Conservation (phyloP, 2,797 vertebrate genomes). For the Buphagus erythrorhynchus region DNA sequence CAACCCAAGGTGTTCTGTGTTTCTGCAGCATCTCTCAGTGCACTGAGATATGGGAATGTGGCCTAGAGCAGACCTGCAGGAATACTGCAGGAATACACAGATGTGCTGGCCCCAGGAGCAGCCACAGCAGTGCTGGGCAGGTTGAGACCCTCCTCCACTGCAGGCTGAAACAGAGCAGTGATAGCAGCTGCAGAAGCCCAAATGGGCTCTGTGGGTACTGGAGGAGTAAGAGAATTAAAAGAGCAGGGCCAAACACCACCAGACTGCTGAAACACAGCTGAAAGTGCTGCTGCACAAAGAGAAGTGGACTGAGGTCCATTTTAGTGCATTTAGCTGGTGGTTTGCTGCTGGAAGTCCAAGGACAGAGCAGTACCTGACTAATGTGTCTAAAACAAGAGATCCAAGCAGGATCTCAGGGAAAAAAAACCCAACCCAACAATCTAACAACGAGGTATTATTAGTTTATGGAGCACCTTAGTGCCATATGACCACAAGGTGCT, state of each 20-base stretch:
- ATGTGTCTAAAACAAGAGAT: not conserved
- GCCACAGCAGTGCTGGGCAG: not conserved
- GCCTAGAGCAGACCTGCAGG: not conserved
- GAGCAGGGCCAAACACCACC: not conserved
- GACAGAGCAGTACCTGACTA: not conserved
- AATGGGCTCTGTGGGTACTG: not conserved
- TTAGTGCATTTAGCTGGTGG: not conserved
- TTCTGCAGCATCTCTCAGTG: not conserved
- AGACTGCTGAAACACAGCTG: not conserved
- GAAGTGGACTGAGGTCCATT: not conserved
- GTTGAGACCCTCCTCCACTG: not conserved
- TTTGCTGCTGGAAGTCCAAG: not conserved
- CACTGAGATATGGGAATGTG: not conserved
- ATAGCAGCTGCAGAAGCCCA: not conserved
- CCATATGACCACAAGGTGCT: not conserved
- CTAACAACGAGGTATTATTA: not conserved
- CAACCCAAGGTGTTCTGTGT: not conserved
- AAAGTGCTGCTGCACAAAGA: not conserved
- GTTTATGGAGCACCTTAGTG: not conserved
- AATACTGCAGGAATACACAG: not conserved
- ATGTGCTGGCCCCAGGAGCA: not conserved
- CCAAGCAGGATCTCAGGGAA: rapidly evolving
- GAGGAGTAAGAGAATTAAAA: not conserved
- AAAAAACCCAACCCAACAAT: not conserved
- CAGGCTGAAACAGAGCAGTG: not conserved